Percentiles rank a stretch among this genome's conserved stretches.
These are phyloP conservation scores for Nematolebias whitei DNA, from an alignment of 2,113 vertebrate genomes.

Conservation along the genomic window DNA sequence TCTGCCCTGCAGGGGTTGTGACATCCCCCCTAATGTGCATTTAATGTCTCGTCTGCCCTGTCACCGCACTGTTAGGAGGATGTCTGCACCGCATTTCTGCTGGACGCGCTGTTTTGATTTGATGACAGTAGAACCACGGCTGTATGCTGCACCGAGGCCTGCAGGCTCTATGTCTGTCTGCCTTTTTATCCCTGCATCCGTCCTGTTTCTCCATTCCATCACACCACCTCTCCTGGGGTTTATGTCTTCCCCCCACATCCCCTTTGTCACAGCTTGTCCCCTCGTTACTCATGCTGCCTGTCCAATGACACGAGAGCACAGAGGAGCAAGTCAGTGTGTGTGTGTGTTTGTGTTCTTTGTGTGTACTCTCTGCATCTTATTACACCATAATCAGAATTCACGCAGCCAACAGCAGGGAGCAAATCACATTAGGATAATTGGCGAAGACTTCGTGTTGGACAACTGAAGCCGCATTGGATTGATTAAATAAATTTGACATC, in stretches of 20 bases:
- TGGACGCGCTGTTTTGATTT: constrained; percentile 45
- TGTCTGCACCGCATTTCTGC: constrained; percentile 43
- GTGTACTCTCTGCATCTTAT: constrained; percentile 46
- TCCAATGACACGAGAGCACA: constrained; percentile 47
- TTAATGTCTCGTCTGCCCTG: constrained; percentile 64
- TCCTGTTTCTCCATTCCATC: constrained; percentile 49
- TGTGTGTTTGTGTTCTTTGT: constrained; percentile 3
- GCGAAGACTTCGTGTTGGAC: constrained; percentile 69
- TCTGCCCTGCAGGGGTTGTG: constrained; percentile 47
- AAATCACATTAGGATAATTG: constrained; percentile 78
- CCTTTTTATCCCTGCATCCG: constrained; percentile 56
- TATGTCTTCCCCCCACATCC: constrained; percentile 26
- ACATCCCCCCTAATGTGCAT: constrained; percentile 58
- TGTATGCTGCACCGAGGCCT: constrained; percentile 41
- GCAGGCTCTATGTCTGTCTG: constrained; percentile 53
- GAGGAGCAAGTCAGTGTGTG: constrained; percentile 22
- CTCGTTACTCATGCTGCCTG: constrained; percentile 55
- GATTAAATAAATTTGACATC: constrained; percentile 73
- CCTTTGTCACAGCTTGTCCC: constrained; percentile 61
- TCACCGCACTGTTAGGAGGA: constrained; percentile 63
- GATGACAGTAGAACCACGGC: constrained; percentile 52
- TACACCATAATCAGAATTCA: constrained; percentile 66
- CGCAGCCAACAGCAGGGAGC: constrained; percentile 59
- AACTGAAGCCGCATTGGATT: constrained; percentile 67
- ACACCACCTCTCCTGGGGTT: constrained; percentile 48